Conservation (phyloP, 2,113 vertebrate species). For the Catagonus wagneri region DNA sequence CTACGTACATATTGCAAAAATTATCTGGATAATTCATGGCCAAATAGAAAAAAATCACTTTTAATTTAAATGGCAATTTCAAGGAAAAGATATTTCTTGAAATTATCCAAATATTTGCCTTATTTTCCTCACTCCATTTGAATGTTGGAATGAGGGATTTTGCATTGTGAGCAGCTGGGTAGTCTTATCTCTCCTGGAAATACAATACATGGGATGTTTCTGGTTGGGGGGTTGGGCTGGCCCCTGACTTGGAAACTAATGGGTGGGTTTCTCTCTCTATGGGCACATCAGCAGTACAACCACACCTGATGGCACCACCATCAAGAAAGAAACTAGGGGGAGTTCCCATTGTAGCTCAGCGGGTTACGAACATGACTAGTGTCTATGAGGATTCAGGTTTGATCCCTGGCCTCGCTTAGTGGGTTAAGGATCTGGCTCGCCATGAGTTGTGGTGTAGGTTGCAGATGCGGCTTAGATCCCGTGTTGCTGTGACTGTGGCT, state of each 20-base stretch:
- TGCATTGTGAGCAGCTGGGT: not conserved
- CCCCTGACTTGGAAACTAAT: no score
- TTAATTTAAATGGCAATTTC: conserved; percentile 43
- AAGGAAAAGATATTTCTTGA: conserved; percentile 13
- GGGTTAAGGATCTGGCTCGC: no score
- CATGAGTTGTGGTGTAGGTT: no score
- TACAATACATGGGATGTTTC: not conserved
- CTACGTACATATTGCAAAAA: not conserved
- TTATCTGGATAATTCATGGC: not conserved
- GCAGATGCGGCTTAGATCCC: no score
- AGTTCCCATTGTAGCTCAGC: no score
- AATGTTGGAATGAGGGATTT: not conserved
- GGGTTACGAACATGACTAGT: no score
- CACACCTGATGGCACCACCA: not conserved
- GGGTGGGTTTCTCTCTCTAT: not conserved
- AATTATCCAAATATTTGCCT: not conserved
- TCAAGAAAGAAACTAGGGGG: not conserved
- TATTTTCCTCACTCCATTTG: not conserved
- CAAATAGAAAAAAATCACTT: not conserved
- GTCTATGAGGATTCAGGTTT: no score
- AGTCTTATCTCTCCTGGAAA: not conserved
- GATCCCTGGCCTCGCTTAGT: no score
- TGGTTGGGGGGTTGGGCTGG: not conserved
- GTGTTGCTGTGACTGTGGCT: no score
- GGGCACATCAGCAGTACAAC: not conserved